Evolutionary conservation across 1,140 invertebrate genomes (phyloP).

Genomic region (Wasmannia auropunctata): DNA sequence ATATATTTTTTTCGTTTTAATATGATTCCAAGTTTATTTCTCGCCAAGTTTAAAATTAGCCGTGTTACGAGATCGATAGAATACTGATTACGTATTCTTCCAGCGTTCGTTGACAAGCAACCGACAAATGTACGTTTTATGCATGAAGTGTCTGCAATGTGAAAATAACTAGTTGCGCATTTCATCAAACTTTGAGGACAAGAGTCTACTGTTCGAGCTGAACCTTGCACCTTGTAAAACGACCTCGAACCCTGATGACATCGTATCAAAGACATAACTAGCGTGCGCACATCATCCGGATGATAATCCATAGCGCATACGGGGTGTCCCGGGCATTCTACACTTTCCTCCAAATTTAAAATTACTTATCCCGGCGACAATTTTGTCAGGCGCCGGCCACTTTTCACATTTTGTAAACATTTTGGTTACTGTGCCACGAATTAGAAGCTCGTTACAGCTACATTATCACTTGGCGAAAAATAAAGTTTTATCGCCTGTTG

Average conservation of each 20-base stretch:
- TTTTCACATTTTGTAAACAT: background rate
- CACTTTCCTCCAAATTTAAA: background rate
- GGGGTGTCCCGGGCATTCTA: background rate
- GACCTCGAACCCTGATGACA: conserved; percentile 58
- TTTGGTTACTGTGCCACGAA: background rate
- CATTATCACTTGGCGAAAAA: background rate
- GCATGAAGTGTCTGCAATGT: background rate
- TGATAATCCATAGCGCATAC: conserved; percentile 11
- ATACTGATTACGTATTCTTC: background rate
- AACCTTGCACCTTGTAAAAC: conserved; percentile 27
- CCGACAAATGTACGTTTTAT: background rate
- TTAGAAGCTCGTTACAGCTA: background rate
- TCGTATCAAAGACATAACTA: conserved; percentile 40
- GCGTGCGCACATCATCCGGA: conserved; percentile 5
- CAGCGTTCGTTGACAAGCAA: background rate
- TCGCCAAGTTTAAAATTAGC: background rate
- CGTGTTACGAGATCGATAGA: background rate
- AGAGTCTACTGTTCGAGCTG: conserved; percentile 4
- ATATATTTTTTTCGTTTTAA: background rate
- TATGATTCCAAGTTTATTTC: background rate
- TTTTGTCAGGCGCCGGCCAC: background rate
- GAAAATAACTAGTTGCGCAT: conserved; percentile 19
- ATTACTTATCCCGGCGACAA: background rate
- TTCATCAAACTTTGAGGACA: conserved; percentile 28
- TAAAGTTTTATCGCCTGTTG: background rate